A percentile compares a stretch with the other conserved stretches of the same genome.
Evolutionary conservation across 37 sponge, comb jelly and placozoan genomes (phyloP).

Genomic region (Tethya wilhelma): DNA sequence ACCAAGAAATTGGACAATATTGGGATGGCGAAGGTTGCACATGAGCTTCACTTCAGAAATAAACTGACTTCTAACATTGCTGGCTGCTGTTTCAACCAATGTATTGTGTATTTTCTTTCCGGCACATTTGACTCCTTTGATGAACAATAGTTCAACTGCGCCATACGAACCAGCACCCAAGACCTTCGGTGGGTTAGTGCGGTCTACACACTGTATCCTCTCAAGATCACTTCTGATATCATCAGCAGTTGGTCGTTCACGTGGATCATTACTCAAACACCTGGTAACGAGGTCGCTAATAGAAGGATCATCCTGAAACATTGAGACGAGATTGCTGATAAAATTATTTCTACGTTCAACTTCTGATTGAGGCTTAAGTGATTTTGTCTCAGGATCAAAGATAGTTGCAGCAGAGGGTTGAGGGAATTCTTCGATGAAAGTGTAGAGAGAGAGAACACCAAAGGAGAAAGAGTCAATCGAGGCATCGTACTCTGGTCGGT

Average conservation of each 20-base stretch:
- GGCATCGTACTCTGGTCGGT: too few species aligned
- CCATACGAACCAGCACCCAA: background rate
- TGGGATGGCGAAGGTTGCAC: too few species aligned
- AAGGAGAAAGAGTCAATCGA: too few species aligned
- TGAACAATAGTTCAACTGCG: background rate
- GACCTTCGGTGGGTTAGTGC: background rate
- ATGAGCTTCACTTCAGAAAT: too few species aligned
- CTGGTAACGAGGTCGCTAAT: slow-evolving; percentile 1
- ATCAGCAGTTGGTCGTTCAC: slow-evolving; percentile 1
- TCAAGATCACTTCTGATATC: background rate
- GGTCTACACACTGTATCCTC: background rate
- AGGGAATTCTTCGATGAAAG: background rate
- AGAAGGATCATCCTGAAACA: background rate
- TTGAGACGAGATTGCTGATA: background rate
- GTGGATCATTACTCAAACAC: background rate
- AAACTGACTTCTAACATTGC: background rate
- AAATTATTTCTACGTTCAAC: background rate
- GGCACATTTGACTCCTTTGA: slow-evolving; percentile 1
- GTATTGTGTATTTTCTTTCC: too few species aligned
- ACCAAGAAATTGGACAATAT: too few species aligned
- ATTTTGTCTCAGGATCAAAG: background rate
- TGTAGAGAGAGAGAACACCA: too few species aligned
- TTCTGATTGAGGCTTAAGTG: background rate
- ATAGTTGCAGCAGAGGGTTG: background rate
- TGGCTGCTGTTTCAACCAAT: background rate